Percentiles rank a stretch among this genome's conserved stretches.
These are phyloP conservation scores for Nothoprocta pentlandii DNA, from an alignment of 2,113 vertebrate species.

Conservation along the genomic window DNA sequence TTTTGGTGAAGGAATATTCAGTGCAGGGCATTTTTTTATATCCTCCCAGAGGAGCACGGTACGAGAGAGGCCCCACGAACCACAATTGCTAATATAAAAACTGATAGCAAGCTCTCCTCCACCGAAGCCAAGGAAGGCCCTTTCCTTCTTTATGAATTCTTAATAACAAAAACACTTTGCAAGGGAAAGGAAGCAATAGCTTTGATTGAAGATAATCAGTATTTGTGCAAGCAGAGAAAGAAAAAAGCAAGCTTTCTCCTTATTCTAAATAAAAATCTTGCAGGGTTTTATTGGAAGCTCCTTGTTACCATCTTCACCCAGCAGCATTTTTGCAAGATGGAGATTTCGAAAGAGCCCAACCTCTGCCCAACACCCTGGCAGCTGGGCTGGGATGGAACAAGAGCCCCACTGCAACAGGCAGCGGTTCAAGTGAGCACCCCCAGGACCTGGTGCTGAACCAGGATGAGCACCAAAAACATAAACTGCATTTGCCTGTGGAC, in stretches of 20 bases:
- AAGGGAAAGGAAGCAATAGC: neutral
- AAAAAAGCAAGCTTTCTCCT: neutral
- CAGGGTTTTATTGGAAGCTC: neutral
- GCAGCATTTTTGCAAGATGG: neutral
- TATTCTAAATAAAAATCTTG: neutral
- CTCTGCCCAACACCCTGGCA: neutral
- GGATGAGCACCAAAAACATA: neutral
- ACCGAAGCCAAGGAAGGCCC: neutral
- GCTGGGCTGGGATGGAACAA: neutral
- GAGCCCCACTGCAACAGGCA: neutral
- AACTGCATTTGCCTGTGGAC: too few relatives aligned
- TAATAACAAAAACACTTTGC: neutral
- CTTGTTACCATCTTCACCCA: neutral
- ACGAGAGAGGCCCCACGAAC: neutral
- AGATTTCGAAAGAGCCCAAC: neutral
- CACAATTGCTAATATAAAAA: neutral
- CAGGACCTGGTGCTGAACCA: rapidly evolving
- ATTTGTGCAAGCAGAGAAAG: neutral
- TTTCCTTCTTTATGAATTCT: neutral
- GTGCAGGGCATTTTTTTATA: rapidly evolving
- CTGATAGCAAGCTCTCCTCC: neutral
- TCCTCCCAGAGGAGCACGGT: neutral
- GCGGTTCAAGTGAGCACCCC: neutral
- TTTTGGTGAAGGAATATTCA: neutral
- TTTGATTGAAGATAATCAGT: neutral